These are phyloP conservation scores for Amniataba percoides DNA, from an alignment of 2,797 vertebrate species.

Conservation along the genomic window DNA sequence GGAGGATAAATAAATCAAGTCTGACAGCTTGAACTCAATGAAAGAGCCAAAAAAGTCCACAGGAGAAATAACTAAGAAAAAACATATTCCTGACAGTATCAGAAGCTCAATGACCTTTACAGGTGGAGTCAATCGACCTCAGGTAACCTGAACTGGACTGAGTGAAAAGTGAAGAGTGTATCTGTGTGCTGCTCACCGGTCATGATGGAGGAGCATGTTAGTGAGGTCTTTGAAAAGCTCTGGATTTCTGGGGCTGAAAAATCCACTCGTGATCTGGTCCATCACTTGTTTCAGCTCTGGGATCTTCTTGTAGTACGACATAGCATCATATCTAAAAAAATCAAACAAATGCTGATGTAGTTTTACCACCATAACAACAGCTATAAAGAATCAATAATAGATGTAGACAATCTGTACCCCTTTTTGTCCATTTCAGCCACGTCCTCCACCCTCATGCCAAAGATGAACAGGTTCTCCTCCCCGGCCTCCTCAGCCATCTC, in stretches of 20 bases:
- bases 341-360: not conserved
- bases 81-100: not conserved
- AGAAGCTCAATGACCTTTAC: not conserved
- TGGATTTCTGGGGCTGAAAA: conserved; percentile 91
- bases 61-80: not conserved
- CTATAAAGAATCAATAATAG: not conserved
- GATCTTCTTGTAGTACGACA: conserved; percentile 88
- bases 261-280: conserved; percentile 93
- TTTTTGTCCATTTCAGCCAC: conserved; percentile 90
- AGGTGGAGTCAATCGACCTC: not conserved
- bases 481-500: conserved; percentile 98
- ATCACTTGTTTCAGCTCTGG: conserved; percentile 92
- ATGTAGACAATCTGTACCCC: conserved; percentile 83
- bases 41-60: no score
- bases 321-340: conserved; percentile 89
- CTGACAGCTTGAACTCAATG: not conserved
- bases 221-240: conserved; percentile 92
- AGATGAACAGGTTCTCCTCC: conserved; percentile 96
- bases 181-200: conserved; percentile 86
- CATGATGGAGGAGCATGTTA: conserved; percentile 94
- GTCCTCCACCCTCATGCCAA: conserved; percentile 94
- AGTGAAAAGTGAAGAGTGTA: not conserved
- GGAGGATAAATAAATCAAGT: not conserved
- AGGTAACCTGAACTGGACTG: fast-evolving
- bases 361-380: conserved; percentile 9